Percentiles rank a stretch among this genome's conserved stretches.
These are phyloP conservation scores for Cichladusa arquata DNA, from an alignment of 2,113 vertebrate species.

Conservation along the genomic window DNA sequence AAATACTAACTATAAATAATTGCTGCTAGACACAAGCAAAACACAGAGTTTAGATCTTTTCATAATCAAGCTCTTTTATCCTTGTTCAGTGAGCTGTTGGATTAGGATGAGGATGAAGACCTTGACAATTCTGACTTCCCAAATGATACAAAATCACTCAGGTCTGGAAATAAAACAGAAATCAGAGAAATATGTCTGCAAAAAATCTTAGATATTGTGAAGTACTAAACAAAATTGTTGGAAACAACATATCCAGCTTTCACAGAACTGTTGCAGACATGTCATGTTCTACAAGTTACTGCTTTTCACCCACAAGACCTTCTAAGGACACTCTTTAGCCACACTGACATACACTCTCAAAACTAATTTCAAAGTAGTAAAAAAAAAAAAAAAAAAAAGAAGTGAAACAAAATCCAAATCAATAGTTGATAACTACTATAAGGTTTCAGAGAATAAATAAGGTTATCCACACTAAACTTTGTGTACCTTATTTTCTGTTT, in stretches of 20 bases:
- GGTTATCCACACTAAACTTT: not conserved
- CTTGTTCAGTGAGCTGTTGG: slow-evolving; percentile 3
- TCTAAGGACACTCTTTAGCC: not conserved
- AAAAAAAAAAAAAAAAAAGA: not conserved
- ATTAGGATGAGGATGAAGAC: not conserved
- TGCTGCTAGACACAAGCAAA: not conserved
- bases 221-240: not conserved
- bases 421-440: not conserved
- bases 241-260: not conserved
- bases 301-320: not conserved
- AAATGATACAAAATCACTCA: not conserved
- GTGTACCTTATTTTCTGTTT: not conserved
- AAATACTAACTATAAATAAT: slow-evolving; percentile 49
- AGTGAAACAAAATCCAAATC: fast-evolving
- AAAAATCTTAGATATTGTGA: not conserved
- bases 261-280: not conserved
- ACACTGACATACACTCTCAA: not conserved
- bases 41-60: not conserved
- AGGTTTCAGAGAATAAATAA: not conserved
- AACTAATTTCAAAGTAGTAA: not conserved
- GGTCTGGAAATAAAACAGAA: not conserved
- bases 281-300: not conserved
- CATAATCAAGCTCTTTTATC: slow-evolving; percentile 34
- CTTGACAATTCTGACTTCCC: not conserved
- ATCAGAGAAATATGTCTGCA: not conserved